These are phyloP conservation scores for Helogale parvula DNA, from an alignment of 2,113 vertebrate genomes.

Conservation along the genomic window DNA sequence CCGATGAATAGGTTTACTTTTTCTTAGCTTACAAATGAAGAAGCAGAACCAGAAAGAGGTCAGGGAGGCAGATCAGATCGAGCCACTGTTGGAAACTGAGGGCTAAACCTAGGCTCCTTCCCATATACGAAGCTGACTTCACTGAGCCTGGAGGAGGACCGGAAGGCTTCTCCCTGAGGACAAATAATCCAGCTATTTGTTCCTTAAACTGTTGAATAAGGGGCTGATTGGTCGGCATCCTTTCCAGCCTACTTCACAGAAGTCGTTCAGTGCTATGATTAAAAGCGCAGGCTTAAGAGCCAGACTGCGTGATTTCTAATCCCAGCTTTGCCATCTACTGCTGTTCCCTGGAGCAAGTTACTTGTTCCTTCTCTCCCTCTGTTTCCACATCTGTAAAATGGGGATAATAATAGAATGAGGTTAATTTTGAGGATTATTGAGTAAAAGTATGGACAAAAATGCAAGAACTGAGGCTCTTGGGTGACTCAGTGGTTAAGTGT, in stretches of 20 bases:
- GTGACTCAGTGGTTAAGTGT: too few species aligned
- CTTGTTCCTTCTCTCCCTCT: background rate
- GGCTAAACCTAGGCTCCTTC: background rate
- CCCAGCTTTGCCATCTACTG: background rate
- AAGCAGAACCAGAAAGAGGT: background rate
- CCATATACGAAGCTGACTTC: background rate
- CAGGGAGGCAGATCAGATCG: background rate
- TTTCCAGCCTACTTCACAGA: background rate
- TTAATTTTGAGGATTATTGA: background rate
- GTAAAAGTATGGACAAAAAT: too few species aligned
- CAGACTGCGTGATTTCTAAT: background rate
- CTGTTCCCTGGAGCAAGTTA: background rate
- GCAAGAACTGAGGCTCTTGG: too few species aligned
- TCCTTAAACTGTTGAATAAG: background rate
- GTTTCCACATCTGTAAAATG: background rate
- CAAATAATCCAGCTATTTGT: background rate
- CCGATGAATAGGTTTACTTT: background rate
- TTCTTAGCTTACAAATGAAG: background rate
- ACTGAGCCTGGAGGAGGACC: background rate
- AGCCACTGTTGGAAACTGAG: background rate
- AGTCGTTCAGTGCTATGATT: background rate
- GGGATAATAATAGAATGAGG: background rate
- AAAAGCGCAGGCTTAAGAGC: background rate
- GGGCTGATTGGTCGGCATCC: background rate
- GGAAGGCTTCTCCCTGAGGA: background rate